Evolutionary conservation across 2,888 invertebrate species (phyloP), one percentile per base, ranked within the genome.

Genomic region (Melanostoma mellinum): DNA sequence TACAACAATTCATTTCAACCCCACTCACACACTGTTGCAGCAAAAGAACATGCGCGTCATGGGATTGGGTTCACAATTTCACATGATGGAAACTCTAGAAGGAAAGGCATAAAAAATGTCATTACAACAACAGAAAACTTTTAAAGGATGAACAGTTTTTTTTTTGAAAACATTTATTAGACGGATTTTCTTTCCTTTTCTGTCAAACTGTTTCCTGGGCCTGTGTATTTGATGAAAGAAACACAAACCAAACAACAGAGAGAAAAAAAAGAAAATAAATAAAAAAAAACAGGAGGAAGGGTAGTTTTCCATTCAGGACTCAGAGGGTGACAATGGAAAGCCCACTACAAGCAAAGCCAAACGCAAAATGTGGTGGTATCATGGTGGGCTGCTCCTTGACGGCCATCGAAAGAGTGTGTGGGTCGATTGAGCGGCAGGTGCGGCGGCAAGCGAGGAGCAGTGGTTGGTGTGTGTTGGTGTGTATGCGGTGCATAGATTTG

Each of bases 341-440:
- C 67, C 60, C 69, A 69, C 82, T 74, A 69, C 77, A 73, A 68
- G 61, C 61, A 63, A 65, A 65, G 50, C 46, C 44, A 56, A 81
- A 63, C 20, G 40, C 42, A 56, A 65, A 55, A 65, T 53, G 61
- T 56, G 46, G 58, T 42, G 53, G 71, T 35, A 75, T 30, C 58
- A 60, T 78, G 46, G 79, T 84, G 84, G 84, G 79, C 78, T 84
- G 79, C 84, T 84, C 84, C 84, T 84, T 84, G 84, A 79, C 74
- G 73, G 78, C 67, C 58, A 44, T 36, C 42, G 20, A 60, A 42
- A 6, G 8, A 61, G 46, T 53, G 72, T 53, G 78, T 74, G 74
- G 78, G 72, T 78, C 52, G 72, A 20, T 20, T 20, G 20, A 20
- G 52, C 44, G 72, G 63, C 44, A 20, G 44, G 60, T 33, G 71